Conservation (phyloP, 2,797 vertebrate species). For the Danionella dracula region DNA sequence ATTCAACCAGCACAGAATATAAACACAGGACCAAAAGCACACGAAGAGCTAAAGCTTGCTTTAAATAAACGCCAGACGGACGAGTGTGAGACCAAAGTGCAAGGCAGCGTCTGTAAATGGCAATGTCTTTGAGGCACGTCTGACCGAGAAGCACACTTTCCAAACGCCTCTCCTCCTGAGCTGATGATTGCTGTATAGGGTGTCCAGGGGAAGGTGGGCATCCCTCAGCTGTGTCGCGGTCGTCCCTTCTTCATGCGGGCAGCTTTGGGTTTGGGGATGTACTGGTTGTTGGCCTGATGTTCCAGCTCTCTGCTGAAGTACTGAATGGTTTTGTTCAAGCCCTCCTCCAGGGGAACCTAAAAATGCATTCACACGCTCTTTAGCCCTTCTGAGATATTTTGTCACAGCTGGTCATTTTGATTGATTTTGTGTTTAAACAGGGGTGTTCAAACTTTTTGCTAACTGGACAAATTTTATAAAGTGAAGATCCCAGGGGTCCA, state of each 20-base stretch:
- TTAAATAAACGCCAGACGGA: constrained; percentile 79
- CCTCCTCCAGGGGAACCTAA: constrained; percentile 95
- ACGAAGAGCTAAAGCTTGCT: constrained; percentile 65
- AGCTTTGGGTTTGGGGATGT: constrained; percentile 97
- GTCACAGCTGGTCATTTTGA: too few relatives aligned
- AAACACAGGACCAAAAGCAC: constrained; percentile 38
- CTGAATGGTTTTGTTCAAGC: constrained; percentile 97
- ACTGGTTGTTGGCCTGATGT: constrained; percentile 97
- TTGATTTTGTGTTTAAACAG: too few relatives aligned
- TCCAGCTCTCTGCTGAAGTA: constrained; percentile 96
- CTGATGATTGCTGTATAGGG: too few relatives aligned
- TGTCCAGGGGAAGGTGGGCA: background rate
- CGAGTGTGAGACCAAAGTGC: constrained; percentile 73
- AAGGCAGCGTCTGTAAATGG: constrained; percentile 70
- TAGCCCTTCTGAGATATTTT: too few relatives aligned
- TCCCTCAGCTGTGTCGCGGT: constrained; percentile 82
- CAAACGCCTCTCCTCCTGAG: background rate
- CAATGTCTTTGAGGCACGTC: constrained; percentile 31
- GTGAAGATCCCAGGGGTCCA: too few relatives aligned
- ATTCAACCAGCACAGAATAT: constrained; percentile 75
- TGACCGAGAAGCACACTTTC: background rate
- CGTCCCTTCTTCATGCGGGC: constrained; percentile 94
- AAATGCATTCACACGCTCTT: constrained; percentile 18
- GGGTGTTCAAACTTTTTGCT: too few relatives aligned
- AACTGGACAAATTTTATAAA: too few relatives aligned